Evolutionary conservation across 2,113 vertebrate species (phyloP), one percentile per base, ranked within the genome.

Genomic region (Pseudopipra pipra): DNA sequence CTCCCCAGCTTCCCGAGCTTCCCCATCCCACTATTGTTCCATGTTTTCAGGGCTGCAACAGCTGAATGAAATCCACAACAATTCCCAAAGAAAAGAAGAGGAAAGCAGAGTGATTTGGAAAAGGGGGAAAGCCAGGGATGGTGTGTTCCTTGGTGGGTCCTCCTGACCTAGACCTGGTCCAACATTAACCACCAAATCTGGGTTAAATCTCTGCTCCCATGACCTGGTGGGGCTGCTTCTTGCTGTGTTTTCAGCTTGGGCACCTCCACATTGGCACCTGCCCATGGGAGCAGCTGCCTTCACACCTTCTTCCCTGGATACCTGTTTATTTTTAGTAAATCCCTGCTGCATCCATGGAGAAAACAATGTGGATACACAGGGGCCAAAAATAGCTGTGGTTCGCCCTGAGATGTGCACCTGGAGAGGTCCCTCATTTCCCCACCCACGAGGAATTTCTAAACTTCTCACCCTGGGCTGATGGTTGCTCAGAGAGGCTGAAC

Each of bases 311-410:
- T 46, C 58, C 10, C 1, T 28, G 73, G 71, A 81, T 67, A 65
- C 23, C 49, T 55, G 21, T 9, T 71, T 95, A 74, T 93, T 91
- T 96, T 87, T 66, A 94, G 85, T 12, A 81, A 80, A 82, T 91
- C 78, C 68, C 52, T 68, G 37, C 72, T 35, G 82, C 52, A 52
- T 37, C 1, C 0, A 27, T 22, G 59, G 46, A 54, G 17, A 71
- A 62, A 89, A 83, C 87, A 78, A 59, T 41, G 46, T 2, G 56
- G n/a, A 33, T 33, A 8, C 37, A 25, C 4, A 22, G 61, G 46
- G 33, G 28, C 52, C 85, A 49, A 85, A 96, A 91, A 87, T 56
- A 95, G 77, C 49, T 39, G 11, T 14, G 12, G 8, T 27, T 61
- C 3, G 1, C 76, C 30, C 39, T 0, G 1, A 30, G 43, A 14